Evolutionary conservation across 2,888 invertebrate species (phyloP), one percentile per base, ranked within the genome.

Genomic region (Acleris literana): DNA sequence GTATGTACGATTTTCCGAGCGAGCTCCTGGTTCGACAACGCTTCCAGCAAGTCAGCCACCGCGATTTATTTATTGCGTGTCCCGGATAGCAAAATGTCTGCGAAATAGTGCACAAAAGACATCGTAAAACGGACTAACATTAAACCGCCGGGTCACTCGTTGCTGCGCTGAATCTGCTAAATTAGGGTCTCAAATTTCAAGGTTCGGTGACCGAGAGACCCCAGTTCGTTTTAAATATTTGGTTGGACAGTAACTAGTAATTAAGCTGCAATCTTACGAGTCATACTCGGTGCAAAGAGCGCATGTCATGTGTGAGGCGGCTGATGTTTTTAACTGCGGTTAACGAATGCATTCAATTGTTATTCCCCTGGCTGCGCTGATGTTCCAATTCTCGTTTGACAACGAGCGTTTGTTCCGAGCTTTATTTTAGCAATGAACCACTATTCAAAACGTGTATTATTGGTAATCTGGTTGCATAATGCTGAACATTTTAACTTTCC

Each of bases 31-130:
- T 17, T 63, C 29, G 25, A 70, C 69, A 69, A 69, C 66, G 56
- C 59, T 73, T 72, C 73, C 70, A 68, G 74, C 70, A 72, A 77
- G 78, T 71, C 73, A 72, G 81, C 82, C 78, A 79, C 74, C 78
- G 77, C 76, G 71, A 76, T 79, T 74, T 72, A 70, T 72, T 71
- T 71, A 68, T 69, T 73, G 76, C 71, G 68, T 64, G 72, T 71
- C 69, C 70, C 70, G 74, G 71, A 64, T 61, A 68, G 49, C 51
- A 56, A 69, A 66, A 57, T 52, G 55, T 64, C 67, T 66, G 60
- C 63, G 69, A 71, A 72, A 70, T 68, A 73, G 70, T 73, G 72
- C 69, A 60, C 58, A 52, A 18, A 65, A 61, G 63, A 61, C 56
- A 46, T 65, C 62, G 68, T 65, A 65, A 70, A 56, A 52, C 51